Conservation (phyloP, 2,888 invertebrate genomes). For the Formica aserva region DNA sequence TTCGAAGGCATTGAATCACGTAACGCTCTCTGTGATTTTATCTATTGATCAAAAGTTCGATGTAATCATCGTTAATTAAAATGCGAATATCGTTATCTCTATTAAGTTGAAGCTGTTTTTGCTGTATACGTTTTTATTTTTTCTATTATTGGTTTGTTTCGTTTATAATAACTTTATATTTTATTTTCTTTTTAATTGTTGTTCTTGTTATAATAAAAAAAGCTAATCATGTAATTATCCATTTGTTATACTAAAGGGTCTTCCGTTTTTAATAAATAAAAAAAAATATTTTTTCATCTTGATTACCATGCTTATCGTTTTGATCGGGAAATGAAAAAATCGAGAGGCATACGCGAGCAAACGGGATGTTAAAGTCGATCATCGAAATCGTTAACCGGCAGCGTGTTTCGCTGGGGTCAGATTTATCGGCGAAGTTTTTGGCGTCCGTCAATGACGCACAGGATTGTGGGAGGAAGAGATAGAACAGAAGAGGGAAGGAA, state of each 20-base stretch:
- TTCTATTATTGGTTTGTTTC: too few species aligned
- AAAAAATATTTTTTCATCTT: not conserved
- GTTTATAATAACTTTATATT: too few species aligned
- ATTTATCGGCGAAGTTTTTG: conserved; percentile 59
- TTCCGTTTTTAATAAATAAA: too few species aligned
- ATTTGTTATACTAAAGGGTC: too few species aligned
- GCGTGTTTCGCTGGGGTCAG: conserved; percentile 28
- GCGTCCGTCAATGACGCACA: conserved; percentile 21
- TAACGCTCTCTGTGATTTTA: conserved; percentile 19
- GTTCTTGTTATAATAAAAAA: too few species aligned
- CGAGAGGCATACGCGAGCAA: not conserved
- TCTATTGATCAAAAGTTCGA: conserved; percentile 2
- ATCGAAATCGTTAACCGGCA: conserved; percentile 51
- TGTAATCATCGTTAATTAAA: conserved; percentile 23
- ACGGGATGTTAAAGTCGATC: not conserved
- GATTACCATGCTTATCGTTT: conserved; percentile 1
- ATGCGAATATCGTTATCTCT: not conserved
- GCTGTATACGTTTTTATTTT: too few species aligned
- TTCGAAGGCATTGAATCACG: not conserved
- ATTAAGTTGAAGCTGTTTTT: too few species aligned
- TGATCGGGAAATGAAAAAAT: conserved; percentile 22
- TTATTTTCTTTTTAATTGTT: too few species aligned
- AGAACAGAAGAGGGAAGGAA: not conserved
- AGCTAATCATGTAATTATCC: too few species aligned
- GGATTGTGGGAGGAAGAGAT: not conserved